Percentiles rank a stretch among this genome's conserved stretches.
Evolutionary conservation across 2,113 vertebrate genomes (phyloP).

Genomic region (Tyto alba): DNA sequence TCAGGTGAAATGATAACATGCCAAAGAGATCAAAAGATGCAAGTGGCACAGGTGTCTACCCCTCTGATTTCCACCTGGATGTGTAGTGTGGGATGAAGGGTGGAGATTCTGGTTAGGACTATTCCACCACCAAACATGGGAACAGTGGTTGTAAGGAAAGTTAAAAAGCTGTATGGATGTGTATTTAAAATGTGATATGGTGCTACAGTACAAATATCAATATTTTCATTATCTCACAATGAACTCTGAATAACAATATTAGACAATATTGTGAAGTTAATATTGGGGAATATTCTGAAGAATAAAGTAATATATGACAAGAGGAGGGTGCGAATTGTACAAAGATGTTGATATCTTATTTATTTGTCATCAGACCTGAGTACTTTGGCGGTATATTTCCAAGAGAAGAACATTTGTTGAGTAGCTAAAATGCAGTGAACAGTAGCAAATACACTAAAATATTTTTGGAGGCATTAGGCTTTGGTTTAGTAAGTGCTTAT

Average conservation of each 20-base stretch:
- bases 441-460: background rate
- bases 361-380: background rate
- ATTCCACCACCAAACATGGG: background rate
- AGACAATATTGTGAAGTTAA: background rate
- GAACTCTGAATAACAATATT: background rate
- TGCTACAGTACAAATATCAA: background rate
- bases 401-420: background rate
- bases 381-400: background rate
- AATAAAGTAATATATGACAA: background rate
- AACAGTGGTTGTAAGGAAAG: background rate
- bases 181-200: background rate
- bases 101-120: background rate
- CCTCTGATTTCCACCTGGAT: background rate
- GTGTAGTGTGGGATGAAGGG: background rate
- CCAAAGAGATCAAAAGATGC: background rate
- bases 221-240: background rate
- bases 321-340: background rate
- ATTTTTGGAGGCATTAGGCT: background rate
- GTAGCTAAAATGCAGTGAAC: background rate
- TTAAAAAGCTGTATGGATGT: background rate
- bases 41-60: background rate
- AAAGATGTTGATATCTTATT: background rate
- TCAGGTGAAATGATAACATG: background rate
- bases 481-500: background rate
- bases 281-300: background rate